A percentile compares a stretch with the other conserved stretches of the same genome.
phyloP scores from a whole-genome alignment of 2,113 vertebrate species.

The Salvelinus sp. region DNA sequence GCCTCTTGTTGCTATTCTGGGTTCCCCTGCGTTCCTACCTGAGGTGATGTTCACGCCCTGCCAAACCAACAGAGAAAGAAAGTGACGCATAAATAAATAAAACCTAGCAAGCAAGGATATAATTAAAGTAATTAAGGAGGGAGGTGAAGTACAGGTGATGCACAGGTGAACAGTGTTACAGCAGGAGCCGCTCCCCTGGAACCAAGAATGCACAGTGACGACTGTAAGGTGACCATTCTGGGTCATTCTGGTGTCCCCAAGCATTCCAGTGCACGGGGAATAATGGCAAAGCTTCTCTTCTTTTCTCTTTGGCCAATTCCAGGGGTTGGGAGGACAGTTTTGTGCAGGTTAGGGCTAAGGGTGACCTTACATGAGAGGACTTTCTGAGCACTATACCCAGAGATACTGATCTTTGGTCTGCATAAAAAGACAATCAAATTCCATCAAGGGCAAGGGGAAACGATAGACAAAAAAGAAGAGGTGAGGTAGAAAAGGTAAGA shows the following conservation, averaged over 20 bases:
- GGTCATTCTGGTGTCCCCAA: no score
- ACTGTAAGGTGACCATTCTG: neutral
- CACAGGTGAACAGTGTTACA: constrained; percentile 39
- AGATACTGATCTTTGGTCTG: no score
- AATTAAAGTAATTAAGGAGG: constrained; percentile 67
- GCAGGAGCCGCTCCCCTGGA: neutral
- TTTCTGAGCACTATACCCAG: no score
- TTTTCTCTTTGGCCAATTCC: no score
- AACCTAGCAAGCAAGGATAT: constrained; percentile 47
- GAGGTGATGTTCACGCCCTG: constrained; percentile 66
- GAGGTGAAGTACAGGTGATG: constrained; percentile 64
- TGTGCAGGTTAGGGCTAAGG: no score
- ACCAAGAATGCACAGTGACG: neutral
- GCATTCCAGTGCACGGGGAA: no score
- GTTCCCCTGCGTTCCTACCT: constrained; percentile 69
- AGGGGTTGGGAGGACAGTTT: no score
- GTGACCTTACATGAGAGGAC: no score
- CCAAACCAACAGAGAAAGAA: constrained; percentile 58
- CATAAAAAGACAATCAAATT: neutral
- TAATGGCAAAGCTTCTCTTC: no score
- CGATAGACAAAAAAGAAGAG: neutral
- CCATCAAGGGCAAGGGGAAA: no score
- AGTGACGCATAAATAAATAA: constrained; percentile 49
- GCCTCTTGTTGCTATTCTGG: constrained; percentile 61
- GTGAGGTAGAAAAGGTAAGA: neutral